Evolutionary conservation across 2,113 vertebrate species (phyloP).

Genomic region (Chionis minor): DNA sequence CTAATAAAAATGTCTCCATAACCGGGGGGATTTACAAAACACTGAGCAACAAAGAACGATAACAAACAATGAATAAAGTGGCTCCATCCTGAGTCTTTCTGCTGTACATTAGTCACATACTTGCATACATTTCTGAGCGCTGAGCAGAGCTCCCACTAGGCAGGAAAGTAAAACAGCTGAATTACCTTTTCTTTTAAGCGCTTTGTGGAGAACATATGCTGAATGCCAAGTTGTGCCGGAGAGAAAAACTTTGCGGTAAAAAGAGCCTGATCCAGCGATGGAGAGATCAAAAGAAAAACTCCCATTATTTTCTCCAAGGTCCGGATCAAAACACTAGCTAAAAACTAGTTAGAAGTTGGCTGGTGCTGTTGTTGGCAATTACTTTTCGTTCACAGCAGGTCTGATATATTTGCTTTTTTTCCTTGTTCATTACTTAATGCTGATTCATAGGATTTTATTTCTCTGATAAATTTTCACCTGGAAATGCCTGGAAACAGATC

Average conservation of each 20-base stretch:
- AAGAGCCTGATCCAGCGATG: neutral
- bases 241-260: constrained; percentile 17
- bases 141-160: constrained; percentile 15
- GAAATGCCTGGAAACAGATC: neutral
- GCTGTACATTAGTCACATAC: constrained; percentile 52
- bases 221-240: constrained; percentile 28
- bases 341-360: neutral
- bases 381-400: neutral
- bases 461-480: neutral
- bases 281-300: neutral
- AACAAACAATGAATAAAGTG: constrained; percentile 74
- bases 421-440: neutral
- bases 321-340: neutral
- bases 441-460: neutral
- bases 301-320: neutral
- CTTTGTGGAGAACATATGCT: constrained; percentile 1
- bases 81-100: constrained; percentile 58
- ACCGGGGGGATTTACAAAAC: constrained; percentile 77
- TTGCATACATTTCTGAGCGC: constrained; percentile 57
- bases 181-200: constrained; percentile 55
- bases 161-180: constrained; percentile 46
- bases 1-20: constrained; percentile 75
- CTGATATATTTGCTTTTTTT: neutral
- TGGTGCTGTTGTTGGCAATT: neutral
- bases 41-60: constrained; percentile 69